These are phyloP conservation scores for Aulostomus chinensis DNA, from an alignment of 2,797 vertebrate genomes.

Conservation along the genomic window DNA sequence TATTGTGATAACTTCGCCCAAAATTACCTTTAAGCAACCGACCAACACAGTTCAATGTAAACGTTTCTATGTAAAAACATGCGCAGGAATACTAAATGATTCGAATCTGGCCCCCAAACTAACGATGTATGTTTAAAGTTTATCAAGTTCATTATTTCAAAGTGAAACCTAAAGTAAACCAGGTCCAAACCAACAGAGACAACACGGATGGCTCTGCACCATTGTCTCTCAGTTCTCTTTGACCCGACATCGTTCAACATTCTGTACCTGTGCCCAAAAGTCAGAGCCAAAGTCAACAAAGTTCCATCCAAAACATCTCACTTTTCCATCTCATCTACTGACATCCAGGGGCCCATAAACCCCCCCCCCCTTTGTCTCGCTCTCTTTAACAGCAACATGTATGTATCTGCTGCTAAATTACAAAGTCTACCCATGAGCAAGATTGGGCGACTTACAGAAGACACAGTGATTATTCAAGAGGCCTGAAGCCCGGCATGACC, in stretches of 20 bases:
- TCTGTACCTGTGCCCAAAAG: conserved; percentile 31
- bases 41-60: no score
- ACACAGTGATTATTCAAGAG: conserved; percentile 42
- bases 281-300: conserved; percentile 69
- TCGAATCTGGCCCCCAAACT: no score
- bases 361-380: neutral
- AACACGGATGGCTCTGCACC: conserved; percentile 28
- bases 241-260: conserved; percentile 46
- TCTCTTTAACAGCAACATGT: conserved; percentile 6
- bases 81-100: no score
- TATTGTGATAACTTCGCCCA: no score
- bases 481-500: conserved; percentile 57
- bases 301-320: conserved; percentile 65
- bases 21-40: no score
- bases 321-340: conserved; percentile 66
- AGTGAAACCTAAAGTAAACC: no score
- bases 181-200: conserved; percentile 4
- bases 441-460: conserved; percentile 27
- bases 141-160: no score
- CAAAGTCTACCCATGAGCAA: conserved; percentile 34
- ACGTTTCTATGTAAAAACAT: no score
- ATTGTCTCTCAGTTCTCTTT: conserved; percentile 43
- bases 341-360: conserved; percentile 39
- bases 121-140: no score
- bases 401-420: conserved; percentile 18